These are phyloP conservation scores for Drosophila multiciliata DNA, from an alignment of 2,888 invertebrate genomes.

Conservation along the genomic window DNA sequence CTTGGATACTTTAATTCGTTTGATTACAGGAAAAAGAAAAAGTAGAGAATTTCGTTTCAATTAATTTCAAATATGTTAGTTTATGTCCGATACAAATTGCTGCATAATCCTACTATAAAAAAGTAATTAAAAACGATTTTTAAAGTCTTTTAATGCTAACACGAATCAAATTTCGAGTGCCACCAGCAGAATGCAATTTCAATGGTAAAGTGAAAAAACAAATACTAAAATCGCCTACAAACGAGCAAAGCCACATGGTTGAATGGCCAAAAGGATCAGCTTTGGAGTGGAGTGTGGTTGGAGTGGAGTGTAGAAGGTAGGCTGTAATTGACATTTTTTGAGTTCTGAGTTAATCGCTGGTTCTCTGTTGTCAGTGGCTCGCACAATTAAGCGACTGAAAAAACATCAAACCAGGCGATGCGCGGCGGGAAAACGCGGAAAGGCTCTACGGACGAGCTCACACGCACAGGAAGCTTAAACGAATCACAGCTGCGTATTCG, in stretches of 20 bases:
- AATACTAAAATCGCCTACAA: conserved; percentile 1
- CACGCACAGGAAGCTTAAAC: not conserved
- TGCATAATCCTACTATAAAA: not conserved
- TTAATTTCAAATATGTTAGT: not conserved
- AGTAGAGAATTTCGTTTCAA: not conserved
- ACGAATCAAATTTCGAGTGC: conserved; percentile 7
- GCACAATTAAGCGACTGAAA: conserved; percentile 66
- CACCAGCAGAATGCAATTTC: conserved; percentile 16
- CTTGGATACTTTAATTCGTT: not conserved
- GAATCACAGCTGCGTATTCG: conserved; percentile 23
- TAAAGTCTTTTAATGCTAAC: not conserved
- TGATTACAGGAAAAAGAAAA: not conserved
- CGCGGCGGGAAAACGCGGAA: conserved; percentile 10
- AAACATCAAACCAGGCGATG: conserved; percentile 41
- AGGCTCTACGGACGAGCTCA: not conserved
- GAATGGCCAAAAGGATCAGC: conserved; percentile 3
- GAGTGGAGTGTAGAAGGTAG: not conserved
- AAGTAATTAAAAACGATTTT: conserved; percentile 7
- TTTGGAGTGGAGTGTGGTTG: not conserved
- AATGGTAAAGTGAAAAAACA: conserved; percentile 4
- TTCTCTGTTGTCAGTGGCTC: conserved; percentile 50
- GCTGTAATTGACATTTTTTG: conserved; percentile 14
- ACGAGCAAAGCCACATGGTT: conserved; percentile 3
- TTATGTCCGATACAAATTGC: not conserved
- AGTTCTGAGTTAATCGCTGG: conserved; percentile 11